Evolutionary conservation across 2,113 vertebrate species (phyloP).

Genomic region (Platichthys flesus): DNA sequence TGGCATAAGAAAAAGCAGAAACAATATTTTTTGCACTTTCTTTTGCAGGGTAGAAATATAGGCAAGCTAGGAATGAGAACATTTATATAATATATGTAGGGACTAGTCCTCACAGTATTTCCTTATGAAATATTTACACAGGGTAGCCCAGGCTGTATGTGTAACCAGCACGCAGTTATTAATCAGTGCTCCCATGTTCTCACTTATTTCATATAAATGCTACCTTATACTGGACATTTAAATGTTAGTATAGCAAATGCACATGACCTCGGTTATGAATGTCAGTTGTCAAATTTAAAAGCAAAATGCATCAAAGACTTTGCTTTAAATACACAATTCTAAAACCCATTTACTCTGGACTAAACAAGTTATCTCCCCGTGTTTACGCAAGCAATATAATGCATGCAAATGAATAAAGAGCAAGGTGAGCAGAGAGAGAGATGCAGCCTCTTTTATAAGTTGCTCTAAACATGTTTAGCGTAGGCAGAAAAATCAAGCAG

Average conservation of each 20-base stretch:
- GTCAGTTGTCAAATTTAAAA: not conserved
- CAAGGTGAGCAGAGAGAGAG: slow-evolving; percentile 16
- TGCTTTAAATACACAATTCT: not conserved
- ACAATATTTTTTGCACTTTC: not conserved
- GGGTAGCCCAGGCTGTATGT: slow-evolving; percentile 42
- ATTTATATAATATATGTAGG: slow-evolving; percentile 30
- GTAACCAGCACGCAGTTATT: slow-evolving; percentile 16
- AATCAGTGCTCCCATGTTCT: slow-evolving; percentile 14
- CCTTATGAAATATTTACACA: slow-evolving; percentile 72
- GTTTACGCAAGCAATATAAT: slow-evolving; percentile 12
- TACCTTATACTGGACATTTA: slow-evolving; percentile 9
- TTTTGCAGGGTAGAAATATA: not conserved
- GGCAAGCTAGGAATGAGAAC: slow-evolving; percentile 1
- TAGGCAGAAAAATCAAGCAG: slow-evolving; percentile 16
- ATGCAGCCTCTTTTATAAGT: not conserved
- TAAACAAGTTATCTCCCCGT: not conserved
- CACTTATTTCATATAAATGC: slow-evolving; percentile 12
- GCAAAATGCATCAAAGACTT: not conserved
- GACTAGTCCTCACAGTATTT: slow-evolving; percentile 22
- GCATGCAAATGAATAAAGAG: slow-evolving; percentile 4
- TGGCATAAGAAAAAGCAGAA: not conserved
- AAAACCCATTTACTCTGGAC: not conserved
- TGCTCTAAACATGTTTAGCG: not conserved
- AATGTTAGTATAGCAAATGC: not conserved
- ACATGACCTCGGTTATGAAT: not conserved